Percentiles rank a stretch among this genome's conserved stretches.
phyloP scores from a whole-genome alignment of 1,140 invertebrate species.

The Drosophila parabipectinata region DNA sequence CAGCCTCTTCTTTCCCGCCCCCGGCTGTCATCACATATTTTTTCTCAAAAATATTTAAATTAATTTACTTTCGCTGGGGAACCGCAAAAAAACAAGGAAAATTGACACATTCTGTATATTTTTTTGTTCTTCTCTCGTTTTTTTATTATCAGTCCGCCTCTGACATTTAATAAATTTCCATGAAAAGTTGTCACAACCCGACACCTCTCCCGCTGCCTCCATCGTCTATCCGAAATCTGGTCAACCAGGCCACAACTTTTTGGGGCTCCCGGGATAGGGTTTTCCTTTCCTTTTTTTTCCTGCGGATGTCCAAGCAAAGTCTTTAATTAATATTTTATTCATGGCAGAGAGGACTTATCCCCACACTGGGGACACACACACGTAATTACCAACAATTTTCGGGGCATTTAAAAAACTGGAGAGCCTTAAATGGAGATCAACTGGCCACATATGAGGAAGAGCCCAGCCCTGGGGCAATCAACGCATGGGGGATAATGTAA shows the following conservation, averaged over 20 bases:
- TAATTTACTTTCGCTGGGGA: slow-evolving; percentile 57
- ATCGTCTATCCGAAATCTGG: slow-evolving; percentile 44
- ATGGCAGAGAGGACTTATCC: slow-evolving; percentile 24
- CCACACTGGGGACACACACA: slow-evolving; percentile 4
- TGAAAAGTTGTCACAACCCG: slow-evolving; percentile 56
- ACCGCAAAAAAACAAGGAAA: slow-evolving; percentile 42
- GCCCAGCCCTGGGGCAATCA: slow-evolving; percentile 27
- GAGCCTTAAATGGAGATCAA: slow-evolving; percentile 4
- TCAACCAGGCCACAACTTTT: slow-evolving; percentile 31
- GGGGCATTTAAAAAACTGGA: slow-evolving; percentile 57
- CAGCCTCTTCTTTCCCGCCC: slow-evolving; percentile 5
- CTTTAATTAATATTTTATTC: slow-evolving; percentile 82
- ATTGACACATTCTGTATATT: slow-evolving; percentile 49
- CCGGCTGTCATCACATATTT: slow-evolving; percentile 27
- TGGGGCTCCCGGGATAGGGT: slow-evolving; percentile 4
- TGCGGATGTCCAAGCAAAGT: slow-evolving; percentile 46
- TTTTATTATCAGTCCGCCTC: slow-evolving; percentile 36
- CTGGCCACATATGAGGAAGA: slow-evolving; percentile 51
- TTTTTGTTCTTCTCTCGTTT: slow-evolving; percentile 14
- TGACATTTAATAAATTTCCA: slow-evolving; percentile 73
- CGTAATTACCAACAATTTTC: slow-evolving; percentile 74
- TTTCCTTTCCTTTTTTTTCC: background rate
- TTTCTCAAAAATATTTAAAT: slow-evolving; percentile 44
- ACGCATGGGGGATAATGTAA: slow-evolving; percentile 52
- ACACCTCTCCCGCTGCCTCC: slow-evolving; percentile 4